phyloP scores from a whole-genome alignment of 1,140 invertebrate genomes.

The Aphaenogaster ashmeadi region DNA sequence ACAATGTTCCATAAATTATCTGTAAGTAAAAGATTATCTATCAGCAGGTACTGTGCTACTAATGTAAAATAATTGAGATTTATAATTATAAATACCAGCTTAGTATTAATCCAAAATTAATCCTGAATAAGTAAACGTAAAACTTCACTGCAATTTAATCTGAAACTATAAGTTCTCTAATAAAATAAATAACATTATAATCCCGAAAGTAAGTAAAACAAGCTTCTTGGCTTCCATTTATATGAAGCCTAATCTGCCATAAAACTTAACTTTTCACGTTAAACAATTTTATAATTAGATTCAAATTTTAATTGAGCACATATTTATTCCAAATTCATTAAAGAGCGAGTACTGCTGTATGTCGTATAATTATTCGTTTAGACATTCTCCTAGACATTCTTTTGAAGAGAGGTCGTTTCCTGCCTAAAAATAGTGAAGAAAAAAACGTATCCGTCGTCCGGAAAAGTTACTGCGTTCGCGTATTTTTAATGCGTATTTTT shows the following conservation, averaged over 20 bases:
- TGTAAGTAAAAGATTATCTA: constrained; percentile 6
- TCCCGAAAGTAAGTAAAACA: constrained; percentile 19
- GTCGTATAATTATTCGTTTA: neutral
- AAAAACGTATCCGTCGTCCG: neutral
- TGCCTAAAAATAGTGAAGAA: neutral
- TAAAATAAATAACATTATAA: constrained; percentile 28
- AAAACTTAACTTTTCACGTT: neutral
- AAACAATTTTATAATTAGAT: constrained; percentile 18
- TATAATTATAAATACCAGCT: neutral
- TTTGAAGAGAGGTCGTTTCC: neutral
- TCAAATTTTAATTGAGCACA: neutral
- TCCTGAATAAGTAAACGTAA: neutral
- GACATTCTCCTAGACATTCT: neutral
- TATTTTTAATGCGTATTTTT: constrained; percentile 20
- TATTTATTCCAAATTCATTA: constrained; percentile 15
- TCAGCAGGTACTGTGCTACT: neutral
- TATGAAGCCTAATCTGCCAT: constrained; percentile 12
- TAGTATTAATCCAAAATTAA: constrained; percentile 1
- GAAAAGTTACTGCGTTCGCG: neutral
- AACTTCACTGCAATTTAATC: neutral
- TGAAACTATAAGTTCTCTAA: neutral
- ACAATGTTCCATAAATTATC: neutral
- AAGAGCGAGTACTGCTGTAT: neutral
- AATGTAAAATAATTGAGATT: constrained; percentile 17
- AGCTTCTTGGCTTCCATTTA: neutral